These are phyloP conservation scores for Silurus glanis DNA, from an alignment of 2,113 vertebrate species.

Conservation along the genomic window DNA sequence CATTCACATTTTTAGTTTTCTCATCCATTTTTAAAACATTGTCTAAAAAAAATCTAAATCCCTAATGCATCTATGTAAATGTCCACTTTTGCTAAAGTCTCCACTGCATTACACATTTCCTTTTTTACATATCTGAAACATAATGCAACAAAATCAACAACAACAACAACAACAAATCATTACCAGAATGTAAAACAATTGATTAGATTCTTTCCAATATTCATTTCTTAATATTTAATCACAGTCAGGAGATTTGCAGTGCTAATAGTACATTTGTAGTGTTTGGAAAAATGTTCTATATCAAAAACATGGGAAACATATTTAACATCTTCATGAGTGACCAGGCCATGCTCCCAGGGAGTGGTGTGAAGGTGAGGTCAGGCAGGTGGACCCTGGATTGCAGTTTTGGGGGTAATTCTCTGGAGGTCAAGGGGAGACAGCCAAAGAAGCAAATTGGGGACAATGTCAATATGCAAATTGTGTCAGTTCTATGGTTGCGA, in stretches of 20 bases:
- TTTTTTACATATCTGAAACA: no score
- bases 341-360: background rate
- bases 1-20: background rate
- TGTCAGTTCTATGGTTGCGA: constrained; percentile 57
- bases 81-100: background rate
- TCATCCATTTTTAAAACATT: background rate
- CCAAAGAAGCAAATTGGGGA: constrained; percentile 29
- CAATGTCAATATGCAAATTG: constrained; percentile 71
- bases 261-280: background rate
- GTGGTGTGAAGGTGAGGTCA: constrained; percentile 65
- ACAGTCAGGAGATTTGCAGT: background rate
- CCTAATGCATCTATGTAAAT: background rate
- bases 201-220: background rate
- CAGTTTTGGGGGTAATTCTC: constrained; percentile 48
- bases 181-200: background rate
- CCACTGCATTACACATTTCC: background rate
- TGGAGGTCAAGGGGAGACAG: constrained; percentile 56
- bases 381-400: constrained; percentile 50
- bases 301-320: no score
- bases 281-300: background rate
- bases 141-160: background rate
- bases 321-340: background rate
- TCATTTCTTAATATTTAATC: background rate
- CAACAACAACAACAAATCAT: background rate
- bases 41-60: background rate